These are phyloP conservation scores for Zapus hudsonius DNA, from an alignment of 2,113 vertebrate genomes.

Conservation along the genomic window DNA sequence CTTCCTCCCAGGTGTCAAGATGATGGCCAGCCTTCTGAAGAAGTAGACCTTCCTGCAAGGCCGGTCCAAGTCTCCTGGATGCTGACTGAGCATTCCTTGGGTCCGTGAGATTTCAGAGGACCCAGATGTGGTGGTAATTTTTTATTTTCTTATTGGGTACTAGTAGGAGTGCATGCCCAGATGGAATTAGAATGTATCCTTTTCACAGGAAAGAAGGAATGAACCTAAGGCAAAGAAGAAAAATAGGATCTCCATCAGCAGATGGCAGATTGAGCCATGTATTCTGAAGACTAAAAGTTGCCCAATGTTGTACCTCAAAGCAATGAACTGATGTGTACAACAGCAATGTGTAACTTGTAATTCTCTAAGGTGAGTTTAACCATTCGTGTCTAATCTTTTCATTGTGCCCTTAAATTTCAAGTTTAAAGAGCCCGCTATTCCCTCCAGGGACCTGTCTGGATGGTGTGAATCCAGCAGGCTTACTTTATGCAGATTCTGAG, in stretches of 20 bases:
- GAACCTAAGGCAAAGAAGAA: background rate
- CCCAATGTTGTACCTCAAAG: background rate
- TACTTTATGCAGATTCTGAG: background rate
- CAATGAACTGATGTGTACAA: background rate
- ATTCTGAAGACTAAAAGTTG: background rate
- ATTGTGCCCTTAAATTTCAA: background rate
- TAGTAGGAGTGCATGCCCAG: background rate
- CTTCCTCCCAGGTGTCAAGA: too few relatives aligned
- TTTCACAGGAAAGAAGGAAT: background rate
- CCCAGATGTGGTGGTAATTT: background rate
- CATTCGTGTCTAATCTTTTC: background rate
- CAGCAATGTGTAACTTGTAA: background rate
- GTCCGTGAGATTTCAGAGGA: background rate
- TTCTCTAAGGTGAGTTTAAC: background rate
- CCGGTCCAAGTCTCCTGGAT: accelerated
- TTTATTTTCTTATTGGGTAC: background rate
- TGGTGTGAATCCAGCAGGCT: accelerated
- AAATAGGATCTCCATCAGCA: background rate
- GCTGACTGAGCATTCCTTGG: background rate
- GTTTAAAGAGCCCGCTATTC: background rate
- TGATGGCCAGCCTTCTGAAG: too few relatives aligned
- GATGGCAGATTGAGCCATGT: background rate
- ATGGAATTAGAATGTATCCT: background rate
- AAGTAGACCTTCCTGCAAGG: too few relatives aligned
- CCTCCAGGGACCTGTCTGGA: background rate